Evolutionary conservation across 2,888 invertebrate species (phyloP).

Genomic region (Drosophila infuscata): DNA sequence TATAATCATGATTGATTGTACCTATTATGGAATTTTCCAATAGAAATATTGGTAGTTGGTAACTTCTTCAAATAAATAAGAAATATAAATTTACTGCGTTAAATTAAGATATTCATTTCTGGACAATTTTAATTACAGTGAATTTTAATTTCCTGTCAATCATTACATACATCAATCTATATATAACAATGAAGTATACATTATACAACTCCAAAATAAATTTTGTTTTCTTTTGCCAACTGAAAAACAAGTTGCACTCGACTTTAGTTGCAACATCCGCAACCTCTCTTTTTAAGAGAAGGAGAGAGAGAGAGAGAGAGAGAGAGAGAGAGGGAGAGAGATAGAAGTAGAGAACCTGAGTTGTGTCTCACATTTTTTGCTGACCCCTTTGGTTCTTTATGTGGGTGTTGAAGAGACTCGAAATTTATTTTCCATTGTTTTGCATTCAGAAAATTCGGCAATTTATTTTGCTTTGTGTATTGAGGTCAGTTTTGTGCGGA

Average conservation of each 20-base stretch:
- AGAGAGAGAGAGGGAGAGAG: background rate
- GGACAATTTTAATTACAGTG: background rate
- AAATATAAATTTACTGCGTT: no score
- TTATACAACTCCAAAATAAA: background rate
- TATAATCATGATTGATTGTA: background rate
- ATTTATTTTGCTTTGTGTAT: slow-evolving; percentile 75
- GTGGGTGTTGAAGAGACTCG: slow-evolving; percentile 58
- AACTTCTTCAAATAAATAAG: background rate
- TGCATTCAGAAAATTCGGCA: slow-evolving; percentile 71
- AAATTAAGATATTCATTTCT: background rate
- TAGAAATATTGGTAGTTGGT: background rate
- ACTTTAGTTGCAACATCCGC: slow-evolving; percentile 21
- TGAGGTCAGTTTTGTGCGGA: slow-evolving; percentile 68
- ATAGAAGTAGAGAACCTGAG: slow-evolving; percentile 1
- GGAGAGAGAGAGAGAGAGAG: background rate
- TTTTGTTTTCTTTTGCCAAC: slow-evolving; percentile 1
- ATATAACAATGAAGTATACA: background rate
- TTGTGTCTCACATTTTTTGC: slow-evolving; percentile 27
- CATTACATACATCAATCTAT: background rate
- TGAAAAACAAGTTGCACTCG: slow-evolving; percentile 42
- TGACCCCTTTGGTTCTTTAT: slow-evolving; percentile 56
- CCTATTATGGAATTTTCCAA: background rate
- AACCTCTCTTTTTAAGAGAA: no score
- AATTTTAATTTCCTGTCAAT: background rate
- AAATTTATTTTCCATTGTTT: slow-evolving; percentile 76